These are phyloP conservation scores for Panthera uncia DNA, from an alignment of 2,113 vertebrate genomes.

Conservation along the genomic window DNA sequence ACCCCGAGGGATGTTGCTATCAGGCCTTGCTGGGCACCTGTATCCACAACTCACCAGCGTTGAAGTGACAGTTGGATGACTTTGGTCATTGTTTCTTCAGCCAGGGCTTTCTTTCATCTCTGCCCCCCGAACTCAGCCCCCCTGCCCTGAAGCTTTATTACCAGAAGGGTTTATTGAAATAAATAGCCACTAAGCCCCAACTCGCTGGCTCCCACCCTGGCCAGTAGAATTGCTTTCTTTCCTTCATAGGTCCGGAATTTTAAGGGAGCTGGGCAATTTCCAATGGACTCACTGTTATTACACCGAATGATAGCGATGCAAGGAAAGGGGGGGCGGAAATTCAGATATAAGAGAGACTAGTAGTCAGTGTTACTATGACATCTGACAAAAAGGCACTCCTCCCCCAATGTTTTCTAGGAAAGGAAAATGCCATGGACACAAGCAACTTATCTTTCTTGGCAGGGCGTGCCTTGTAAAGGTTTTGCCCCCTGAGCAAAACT, in stretches of 20 bases:
- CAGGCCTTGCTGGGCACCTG: not conserved
- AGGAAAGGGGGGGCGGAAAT: not conserved
- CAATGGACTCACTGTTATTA: not conserved
- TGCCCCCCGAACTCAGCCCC: not conserved
- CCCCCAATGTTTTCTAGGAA: not conserved
- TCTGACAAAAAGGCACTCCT: not conserved
- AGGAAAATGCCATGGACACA: not conserved
- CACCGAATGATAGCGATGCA: not conserved
- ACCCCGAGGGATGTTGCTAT: not conserved
- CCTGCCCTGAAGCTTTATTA: not conserved
- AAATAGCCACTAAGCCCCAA: not conserved
- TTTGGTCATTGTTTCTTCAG: not conserved
- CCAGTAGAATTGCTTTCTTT: not conserved
- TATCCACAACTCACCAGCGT: not conserved
- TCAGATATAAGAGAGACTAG: not conserved
- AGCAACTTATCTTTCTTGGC: not conserved
- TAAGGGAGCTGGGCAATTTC: not conserved
- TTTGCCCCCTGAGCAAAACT: not conserved
- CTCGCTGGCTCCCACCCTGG: not conserved
- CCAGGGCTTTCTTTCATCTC: not conserved
- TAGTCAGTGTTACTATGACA: not conserved
- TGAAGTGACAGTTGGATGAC: not conserved
- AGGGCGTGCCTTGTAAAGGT: not conserved
- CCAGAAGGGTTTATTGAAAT: not conserved
- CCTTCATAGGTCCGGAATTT: not conserved